A percentile compares a stretch with the other conserved stretches of the same genome.
phyloP scores from a whole-genome alignment of 2,888 invertebrate species.

The Helicoverpa assulta region DNA sequence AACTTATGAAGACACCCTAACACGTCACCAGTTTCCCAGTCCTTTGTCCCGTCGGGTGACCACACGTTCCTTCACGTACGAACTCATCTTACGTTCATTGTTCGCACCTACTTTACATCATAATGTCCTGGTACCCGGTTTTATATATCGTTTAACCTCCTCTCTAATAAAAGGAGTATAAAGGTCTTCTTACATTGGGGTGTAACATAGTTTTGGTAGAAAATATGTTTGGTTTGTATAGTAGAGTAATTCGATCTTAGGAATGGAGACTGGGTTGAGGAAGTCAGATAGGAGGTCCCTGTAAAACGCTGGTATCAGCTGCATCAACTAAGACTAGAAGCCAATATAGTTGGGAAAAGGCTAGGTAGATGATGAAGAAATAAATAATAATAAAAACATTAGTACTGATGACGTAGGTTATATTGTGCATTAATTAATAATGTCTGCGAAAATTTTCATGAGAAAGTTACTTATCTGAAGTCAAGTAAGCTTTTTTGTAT shows the following conservation, averaged over 20 bases:
- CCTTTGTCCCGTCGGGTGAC: slow-evolving; percentile 45
- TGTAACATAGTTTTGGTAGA: slow-evolving; percentile 36
- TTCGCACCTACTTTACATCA: slow-evolving; percentile 78
- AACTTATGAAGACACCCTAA: slow-evolving; percentile 6
- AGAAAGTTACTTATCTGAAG: too few relatives aligned
- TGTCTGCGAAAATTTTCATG: too few relatives aligned
- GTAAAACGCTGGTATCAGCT: too few relatives aligned
- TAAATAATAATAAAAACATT: too few relatives aligned
- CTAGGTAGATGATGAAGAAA: too few relatives aligned
- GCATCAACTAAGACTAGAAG: too few relatives aligned
- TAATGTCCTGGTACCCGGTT: slow-evolving; percentile 68
- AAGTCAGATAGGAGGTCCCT: too few relatives aligned
- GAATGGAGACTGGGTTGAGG: background rate
- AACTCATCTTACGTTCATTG: slow-evolving; percentile 65
- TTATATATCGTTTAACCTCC: slow-evolving; percentile 60
- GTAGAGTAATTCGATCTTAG: background rate
- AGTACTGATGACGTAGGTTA: too few relatives aligned
- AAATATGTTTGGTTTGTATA: slow-evolving; percentile 28
- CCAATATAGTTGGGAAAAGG: too few relatives aligned
- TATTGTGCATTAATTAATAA: too few relatives aligned
- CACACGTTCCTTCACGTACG: slow-evolving; percentile 78
- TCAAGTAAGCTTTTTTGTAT: too few relatives aligned
- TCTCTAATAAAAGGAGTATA: slow-evolving; percentile 44
- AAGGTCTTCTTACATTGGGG: slow-evolving; percentile 45
- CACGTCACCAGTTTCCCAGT: background rate